phyloP scores from a whole-genome alignment of 2,888 invertebrate species.

The Miltochrista miniata region DNA sequence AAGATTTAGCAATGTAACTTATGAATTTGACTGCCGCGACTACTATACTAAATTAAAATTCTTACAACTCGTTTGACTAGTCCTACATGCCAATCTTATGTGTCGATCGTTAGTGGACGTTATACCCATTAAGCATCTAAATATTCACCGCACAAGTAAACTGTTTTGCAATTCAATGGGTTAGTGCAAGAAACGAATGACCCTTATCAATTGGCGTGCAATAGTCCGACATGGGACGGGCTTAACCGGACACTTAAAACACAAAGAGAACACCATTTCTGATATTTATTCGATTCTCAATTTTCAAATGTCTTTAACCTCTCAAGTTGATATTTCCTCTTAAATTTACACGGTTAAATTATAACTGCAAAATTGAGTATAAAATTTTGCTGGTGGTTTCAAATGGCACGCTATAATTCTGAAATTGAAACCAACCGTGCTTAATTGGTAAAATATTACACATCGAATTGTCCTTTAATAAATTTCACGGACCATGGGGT shows the following conservation, averaged over 20 bases:
- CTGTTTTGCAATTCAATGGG: conserved; percentile 74
- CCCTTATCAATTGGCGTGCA: conserved; percentile 52
- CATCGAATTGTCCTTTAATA: conserved; percentile 67
- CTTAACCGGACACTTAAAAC: conserved; percentile 35
- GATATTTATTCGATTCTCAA: conserved; percentile 13
- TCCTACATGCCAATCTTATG: conserved; percentile 61
- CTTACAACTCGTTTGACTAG: conserved; percentile 48
- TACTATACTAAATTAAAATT: conserved; percentile 3
- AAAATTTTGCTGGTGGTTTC: conserved; percentile 58
- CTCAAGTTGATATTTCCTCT: too few relatives aligned
- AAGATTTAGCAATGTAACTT: background rate
- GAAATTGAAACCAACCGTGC: conserved; percentile 70
- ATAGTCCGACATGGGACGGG: conserved; percentile 39
- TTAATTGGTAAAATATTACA: conserved; percentile 78
- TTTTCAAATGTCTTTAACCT: too few relatives aligned
- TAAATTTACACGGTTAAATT: conserved; percentile 46
- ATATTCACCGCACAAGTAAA: conserved; percentile 69
- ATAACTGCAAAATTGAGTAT: conserved; percentile 58
- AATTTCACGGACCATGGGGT: conserved; percentile 72
- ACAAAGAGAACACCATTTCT: conserved; percentile 46
- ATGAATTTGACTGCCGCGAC: background rate
- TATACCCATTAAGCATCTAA: conserved; percentile 68
- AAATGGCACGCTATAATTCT: conserved; percentile 63
- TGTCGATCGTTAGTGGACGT: conserved; percentile 59
- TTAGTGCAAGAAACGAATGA: conserved; percentile 62